Conservation (phyloP, 1,140 invertebrate genomes). For the Leptinotarsa lineolata region DNA sequence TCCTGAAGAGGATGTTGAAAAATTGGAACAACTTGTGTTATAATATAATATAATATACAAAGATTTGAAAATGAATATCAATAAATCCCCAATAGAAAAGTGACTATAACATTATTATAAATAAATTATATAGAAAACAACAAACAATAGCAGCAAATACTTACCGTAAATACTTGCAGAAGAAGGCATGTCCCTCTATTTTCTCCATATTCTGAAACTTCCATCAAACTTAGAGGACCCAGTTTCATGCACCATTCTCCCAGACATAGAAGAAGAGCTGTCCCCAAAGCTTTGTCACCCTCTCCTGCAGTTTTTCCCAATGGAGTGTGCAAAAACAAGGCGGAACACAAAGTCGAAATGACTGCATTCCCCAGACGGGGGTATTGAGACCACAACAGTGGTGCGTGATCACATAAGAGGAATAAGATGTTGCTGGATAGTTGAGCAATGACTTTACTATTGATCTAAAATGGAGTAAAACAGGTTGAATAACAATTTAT, state of each 20-base stretch:
- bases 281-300: conserved; percentile 73
- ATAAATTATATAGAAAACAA: too few relatives aligned
- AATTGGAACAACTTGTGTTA: too few relatives aligned
- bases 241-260: conserved; percentile 92
- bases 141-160: conserved; percentile 17
- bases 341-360: conserved; percentile 61
- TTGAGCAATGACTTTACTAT: conserved; percentile 81
- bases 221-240: conserved; percentile 58
- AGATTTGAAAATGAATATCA: too few relatives aligned
- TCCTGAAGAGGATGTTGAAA: too few relatives aligned
- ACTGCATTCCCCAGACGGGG: conserved; percentile 78
- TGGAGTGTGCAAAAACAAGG: conserved; percentile 56
- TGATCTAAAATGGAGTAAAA: conserved; percentile 68
- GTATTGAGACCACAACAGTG: conserved; percentile 73
- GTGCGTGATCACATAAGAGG: conserved; percentile 79
- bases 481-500: background rate
- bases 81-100: too few relatives aligned
- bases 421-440: conserved; percentile 85
- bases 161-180: conserved; percentile 66
- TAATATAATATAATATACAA: too few relatives aligned
- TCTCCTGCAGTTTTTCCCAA: conserved; percentile 56
- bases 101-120: too few relatives aligned
- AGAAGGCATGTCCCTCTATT: conserved; percentile 62
- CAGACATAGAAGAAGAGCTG: conserved; percentile 85
- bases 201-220: conserved; percentile 55